These are phyloP conservation scores for Loris lydekkerianus DNA, from an alignment of 2,797 vertebrate species.

Conservation along the genomic window DNA sequence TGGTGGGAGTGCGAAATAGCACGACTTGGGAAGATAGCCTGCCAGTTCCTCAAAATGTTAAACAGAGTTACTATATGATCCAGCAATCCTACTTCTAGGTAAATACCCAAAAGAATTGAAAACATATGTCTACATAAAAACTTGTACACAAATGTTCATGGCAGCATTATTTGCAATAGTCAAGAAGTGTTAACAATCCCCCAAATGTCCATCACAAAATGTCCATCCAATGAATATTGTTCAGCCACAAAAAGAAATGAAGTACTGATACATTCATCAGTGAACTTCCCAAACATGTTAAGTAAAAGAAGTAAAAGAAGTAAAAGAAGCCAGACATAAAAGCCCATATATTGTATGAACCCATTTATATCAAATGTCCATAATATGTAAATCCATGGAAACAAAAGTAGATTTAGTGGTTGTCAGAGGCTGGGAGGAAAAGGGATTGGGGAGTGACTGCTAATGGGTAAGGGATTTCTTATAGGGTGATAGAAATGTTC, in stretches of 20 bases:
- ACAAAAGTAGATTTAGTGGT: constrained; percentile 27
- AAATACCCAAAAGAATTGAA: constrained; percentile 24
- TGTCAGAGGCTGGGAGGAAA: not conserved
- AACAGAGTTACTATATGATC: constrained; percentile 35
- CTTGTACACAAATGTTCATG: not conserved
- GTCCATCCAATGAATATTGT: not conserved
- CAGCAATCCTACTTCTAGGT: constrained; percentile 16
- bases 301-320: not conserved
- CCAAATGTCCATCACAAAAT: constrained; percentile 53
- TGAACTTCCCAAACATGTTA: not conserved
- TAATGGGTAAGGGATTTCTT: not conserved
- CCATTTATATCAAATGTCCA: not conserved
- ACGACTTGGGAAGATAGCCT: constrained; percentile 26
- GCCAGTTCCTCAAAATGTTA: constrained; percentile 16
- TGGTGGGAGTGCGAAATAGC: not conserved
- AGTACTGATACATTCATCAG: not conserved
- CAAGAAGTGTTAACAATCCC: not conserved
- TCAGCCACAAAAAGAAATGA: constrained; percentile 48
- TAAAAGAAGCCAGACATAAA: not conserved
- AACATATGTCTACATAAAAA: not conserved
- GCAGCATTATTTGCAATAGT: not conserved
- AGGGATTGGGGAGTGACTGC: not conserved
- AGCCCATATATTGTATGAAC: not conserved
- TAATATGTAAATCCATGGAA: constrained; percentile 21
- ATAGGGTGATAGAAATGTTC: not conserved